Evolutionary conservation across 2,888 invertebrate species (phyloP).

Genomic region (Leucania comma): DNA sequence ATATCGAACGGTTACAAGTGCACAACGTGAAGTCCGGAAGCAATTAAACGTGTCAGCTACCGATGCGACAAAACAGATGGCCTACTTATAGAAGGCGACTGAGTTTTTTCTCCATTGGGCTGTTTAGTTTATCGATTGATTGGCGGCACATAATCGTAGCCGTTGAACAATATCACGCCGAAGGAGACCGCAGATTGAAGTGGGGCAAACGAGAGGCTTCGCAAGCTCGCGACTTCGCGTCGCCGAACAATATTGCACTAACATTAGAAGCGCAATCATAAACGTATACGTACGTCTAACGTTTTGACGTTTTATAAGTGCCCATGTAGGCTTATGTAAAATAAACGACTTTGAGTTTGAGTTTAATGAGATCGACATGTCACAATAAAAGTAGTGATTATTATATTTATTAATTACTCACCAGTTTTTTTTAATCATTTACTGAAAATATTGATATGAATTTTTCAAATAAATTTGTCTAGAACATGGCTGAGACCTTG

Average conservation of each 20-base stretch:
- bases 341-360: no score
- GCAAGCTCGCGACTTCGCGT: conserved; percentile 39
- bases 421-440: no score
- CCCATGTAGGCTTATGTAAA: no score
- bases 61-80: conserved; percentile 14
- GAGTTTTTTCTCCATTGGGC: conserved; percentile 7
- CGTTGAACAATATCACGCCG: conserved; percentile 12
- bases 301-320: no score
- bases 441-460: no score
- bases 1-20: conserved; percentile 12
- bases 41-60: conserved; percentile 9
- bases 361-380: no score
- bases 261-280: no score
- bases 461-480: no score
- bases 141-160: conserved; percentile 15
- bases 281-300: no score
- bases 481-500: no score
- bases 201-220: conserved; percentile 34
- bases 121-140: conserved; percentile 43
- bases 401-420: no score
- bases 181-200: conserved; percentile 36
- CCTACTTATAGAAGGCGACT: conserved; percentile 11
- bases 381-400: no score
- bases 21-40: conserved; percentile 20
- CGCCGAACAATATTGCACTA: conserved; percentile 42